Evolutionary conservation across 2,797 vertebrate species (phyloP).

Genomic region (Novumbra hubbsi): DNA sequence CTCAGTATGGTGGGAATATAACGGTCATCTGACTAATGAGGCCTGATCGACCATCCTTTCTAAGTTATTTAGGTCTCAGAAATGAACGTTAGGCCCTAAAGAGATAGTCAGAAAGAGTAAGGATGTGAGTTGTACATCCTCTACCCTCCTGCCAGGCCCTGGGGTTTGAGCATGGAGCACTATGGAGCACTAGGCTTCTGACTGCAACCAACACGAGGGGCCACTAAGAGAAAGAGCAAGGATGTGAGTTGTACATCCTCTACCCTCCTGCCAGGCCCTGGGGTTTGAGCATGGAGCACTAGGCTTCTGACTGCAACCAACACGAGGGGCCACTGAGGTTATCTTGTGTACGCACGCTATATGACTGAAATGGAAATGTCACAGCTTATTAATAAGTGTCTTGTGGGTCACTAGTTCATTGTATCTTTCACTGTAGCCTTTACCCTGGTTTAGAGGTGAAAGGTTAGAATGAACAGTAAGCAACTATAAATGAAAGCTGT

Average conservation of each 20-base stretch:
- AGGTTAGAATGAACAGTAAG: neutral
- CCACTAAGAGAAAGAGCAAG: too few species aligned
- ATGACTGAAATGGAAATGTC: neutral
- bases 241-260: too few species aligned
- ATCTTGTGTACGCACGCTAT: too few species aligned
- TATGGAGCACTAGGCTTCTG: too few species aligned
- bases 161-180: neutral
- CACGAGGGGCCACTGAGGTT: too few species aligned
- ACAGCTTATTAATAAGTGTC: neutral
- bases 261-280: too few species aligned
- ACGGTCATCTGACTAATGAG: conserved; percentile 5
- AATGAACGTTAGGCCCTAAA: neutral
- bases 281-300: neutral
- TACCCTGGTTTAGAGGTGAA: neutral
- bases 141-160: too few species aligned
- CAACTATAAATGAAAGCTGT: neutral
- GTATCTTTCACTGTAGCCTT: neutral
- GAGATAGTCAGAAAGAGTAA: too few species aligned
- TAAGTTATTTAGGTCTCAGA: conserved; percentile 12
- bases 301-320: too few species aligned
- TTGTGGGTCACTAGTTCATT: neutral
- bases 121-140: too few species aligned
- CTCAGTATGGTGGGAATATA: conserved; percentile 1
- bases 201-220: too few species aligned
- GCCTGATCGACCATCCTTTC: conserved; percentile 21